Evolutionary conservation across 37 sponge, comb jelly and placozoan genomes (phyloP).

Genomic region (Chondrilla cf. caribensis): DNA sequence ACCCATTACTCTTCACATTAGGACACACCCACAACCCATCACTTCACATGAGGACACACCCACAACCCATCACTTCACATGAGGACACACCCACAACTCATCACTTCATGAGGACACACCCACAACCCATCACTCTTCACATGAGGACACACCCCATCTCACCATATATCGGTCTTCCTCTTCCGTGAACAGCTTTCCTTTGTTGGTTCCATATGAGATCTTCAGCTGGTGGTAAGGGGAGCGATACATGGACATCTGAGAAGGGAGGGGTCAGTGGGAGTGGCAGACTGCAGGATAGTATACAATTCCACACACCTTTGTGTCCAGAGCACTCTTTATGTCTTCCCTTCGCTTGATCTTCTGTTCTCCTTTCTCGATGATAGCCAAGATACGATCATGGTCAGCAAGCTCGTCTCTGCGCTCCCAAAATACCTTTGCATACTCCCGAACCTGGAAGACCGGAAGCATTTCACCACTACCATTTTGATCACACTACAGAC

Average conservation of each 20-base stretch:
- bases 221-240: slow-evolving; percentile 97
- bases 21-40: no score
- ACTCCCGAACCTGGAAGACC: slow-evolving; percentile 57
- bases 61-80: no score
- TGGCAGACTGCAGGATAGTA: no score
- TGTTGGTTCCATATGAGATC: slow-evolving; percentile 97
- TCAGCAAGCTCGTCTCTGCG: slow-evolving; percentile 91
- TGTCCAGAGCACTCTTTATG: slow-evolving; percentile 82
- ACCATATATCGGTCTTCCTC: slow-evolving; percentile 96
- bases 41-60: no score
- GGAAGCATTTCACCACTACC: no score
- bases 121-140: background rate
- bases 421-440: slow-evolving; percentile 94
- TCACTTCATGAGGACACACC: background rate
- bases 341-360: slow-evolving; percentile 93
- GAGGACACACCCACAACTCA: background rate
- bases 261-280: no score
- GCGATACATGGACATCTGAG: slow-evolving; percentile 81
- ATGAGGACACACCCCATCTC: slow-evolving; percentile 3
- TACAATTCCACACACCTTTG: slow-evolving; percentile 56
- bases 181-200: slow-evolving; percentile 98
- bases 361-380: slow-evolving; percentile 93
- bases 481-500: no score
- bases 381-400: slow-evolving; percentile 79
- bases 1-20: no score